A percentile compares a stretch with the other conserved stretches of the same genome.
These are phyloP conservation scores for Silurus aristotelis DNA, from an alignment of 2,797 vertebrate species.

Conservation along the genomic window DNA sequence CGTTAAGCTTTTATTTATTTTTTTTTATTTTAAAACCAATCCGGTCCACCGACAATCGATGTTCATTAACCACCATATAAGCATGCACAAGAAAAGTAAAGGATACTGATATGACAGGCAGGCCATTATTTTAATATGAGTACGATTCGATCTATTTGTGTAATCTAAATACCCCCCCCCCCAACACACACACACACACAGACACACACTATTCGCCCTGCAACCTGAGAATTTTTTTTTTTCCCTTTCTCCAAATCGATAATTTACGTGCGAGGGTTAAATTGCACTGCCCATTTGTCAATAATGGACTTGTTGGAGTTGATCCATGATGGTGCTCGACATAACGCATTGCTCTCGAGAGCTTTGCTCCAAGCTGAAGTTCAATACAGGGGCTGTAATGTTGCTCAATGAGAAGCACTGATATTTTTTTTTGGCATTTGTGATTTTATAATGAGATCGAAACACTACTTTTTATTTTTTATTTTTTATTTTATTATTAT, in stretches of 20 bases:
- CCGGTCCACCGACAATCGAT: conserved; percentile 31
- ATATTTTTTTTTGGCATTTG: conserved; percentile 51
- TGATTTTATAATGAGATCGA: conserved; percentile 51
- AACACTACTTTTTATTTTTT: conserved; percentile 66
- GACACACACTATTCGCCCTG: neutral
- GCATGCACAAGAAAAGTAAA: conserved; percentile 13
- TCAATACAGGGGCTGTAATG: conserved; percentile 60
- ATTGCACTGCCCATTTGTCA: conserved; percentile 51
- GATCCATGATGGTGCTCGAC: conserved; percentile 54
- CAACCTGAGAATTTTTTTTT: neutral
- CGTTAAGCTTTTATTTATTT: neutral
- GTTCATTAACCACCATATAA: conserved; percentile 33
- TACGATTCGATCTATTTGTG: conserved; percentile 43
- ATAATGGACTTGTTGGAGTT: conserved; percentile 60
- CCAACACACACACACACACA: too few species aligned
- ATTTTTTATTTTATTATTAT: too few species aligned
- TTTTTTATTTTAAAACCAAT: conserved; percentile 31
- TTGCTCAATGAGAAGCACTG: conserved; percentile 50
- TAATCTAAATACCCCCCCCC: conserved; percentile 37
- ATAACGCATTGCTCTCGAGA: conserved; percentile 51
- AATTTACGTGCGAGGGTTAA: conserved; percentile 52
- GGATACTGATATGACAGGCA: conserved; percentile 35
- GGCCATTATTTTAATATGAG: conserved; percentile 33
- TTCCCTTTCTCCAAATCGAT: conserved; percentile 25
- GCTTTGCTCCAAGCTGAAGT: conserved; percentile 52